Percentiles rank a stretch among this genome's conserved stretches.
phyloP scores from a whole-genome alignment of 2,888 invertebrate genomes.

The Trichogramma evanescens region DNA sequence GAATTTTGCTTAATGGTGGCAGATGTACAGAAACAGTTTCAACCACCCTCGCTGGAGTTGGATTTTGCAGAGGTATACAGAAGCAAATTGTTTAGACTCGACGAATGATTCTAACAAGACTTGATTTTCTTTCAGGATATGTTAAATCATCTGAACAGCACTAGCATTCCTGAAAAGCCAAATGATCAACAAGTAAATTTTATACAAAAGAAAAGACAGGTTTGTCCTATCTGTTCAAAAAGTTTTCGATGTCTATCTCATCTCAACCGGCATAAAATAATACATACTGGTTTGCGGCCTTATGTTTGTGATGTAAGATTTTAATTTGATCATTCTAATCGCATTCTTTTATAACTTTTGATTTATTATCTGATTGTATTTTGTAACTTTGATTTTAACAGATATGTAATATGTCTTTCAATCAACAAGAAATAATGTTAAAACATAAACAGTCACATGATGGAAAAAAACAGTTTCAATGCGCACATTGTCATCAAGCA shows the following conservation, averaged over 20 bases:
- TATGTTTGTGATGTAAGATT: slow-evolving; percentile 50
- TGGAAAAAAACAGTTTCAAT: slow-evolving; percentile 38
- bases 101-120: neutral
- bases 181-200: slow-evolving; percentile 3
- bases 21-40: slow-evolving; percentile 40
- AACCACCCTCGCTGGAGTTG: slow-evolving; percentile 39
- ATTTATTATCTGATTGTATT: neutral
- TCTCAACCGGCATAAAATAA: slow-evolving; percentile 52
- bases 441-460: slow-evolving; percentile 41
- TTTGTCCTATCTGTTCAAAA: slow-evolving; percentile 48
- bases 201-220: slow-evolving; percentile 26
- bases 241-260: slow-evolving; percentile 55
- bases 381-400: slow-evolving; percentile 20
- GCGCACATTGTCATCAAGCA: slow-evolving; percentile 40
- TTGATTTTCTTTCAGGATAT: slow-evolving; percentile 30
- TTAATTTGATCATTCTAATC: neutral
- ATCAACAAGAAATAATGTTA: slow-evolving; percentile 39
- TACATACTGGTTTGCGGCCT: slow-evolving; percentile 53
- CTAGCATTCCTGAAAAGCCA: slow-evolving; percentile 25
- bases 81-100: neutral
- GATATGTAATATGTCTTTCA: slow-evolving; percentile 43
- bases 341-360: neutral
- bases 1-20: slow-evolving; percentile 43
- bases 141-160: slow-evolving; percentile 38
- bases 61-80: slow-evolving; percentile 39